A percentile compares a stretch with the other conserved stretches of the same genome.
Conservation (phyloP, 2,113 vertebrate species). For the Takifugu flavidus region DNA sequence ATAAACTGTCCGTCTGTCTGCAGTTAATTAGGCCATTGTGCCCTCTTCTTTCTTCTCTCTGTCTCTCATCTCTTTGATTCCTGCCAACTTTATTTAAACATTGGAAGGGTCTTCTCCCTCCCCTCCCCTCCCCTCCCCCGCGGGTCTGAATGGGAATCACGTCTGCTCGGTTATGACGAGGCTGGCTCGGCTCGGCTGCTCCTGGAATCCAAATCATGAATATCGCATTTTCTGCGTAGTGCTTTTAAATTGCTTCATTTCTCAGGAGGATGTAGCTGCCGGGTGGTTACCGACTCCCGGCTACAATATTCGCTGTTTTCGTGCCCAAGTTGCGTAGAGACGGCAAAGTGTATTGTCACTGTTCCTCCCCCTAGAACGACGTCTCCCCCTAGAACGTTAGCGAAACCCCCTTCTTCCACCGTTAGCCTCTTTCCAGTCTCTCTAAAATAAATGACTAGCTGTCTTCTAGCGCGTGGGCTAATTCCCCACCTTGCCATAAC, state of each 20-base stretch:
- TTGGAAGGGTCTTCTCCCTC: conserved; percentile 8
- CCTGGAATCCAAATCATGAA: conserved; percentile 71
- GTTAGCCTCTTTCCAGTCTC: too few species aligned
- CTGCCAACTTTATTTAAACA: conserved; percentile 13
- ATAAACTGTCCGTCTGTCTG: conserved; percentile 2
- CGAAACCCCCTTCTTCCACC: too few species aligned
- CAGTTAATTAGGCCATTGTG: background rate
- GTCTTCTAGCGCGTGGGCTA: too few species aligned
- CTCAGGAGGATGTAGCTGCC: conserved; percentile 53
- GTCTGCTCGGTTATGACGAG: conserved; percentile 61
- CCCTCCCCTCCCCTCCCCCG: conserved; percentile 12
- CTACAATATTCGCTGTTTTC: conserved; percentile 61
- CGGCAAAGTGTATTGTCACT: background rate
- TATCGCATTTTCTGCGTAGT: conserved; percentile 70
- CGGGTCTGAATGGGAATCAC: conserved; percentile 50
- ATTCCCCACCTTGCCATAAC: conserved; percentile 4
- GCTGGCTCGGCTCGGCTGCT: conserved; percentile 48
- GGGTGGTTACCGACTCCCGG: conserved; percentile 56
- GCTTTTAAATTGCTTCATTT: conserved; percentile 75
- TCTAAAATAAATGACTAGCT: background rate
- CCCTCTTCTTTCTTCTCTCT: background rate
- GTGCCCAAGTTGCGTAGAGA: conserved; percentile 32
- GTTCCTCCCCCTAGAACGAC: background rate
- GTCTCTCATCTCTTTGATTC: background rate
- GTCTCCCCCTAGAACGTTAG: too few species aligned